These are phyloP conservation scores for Cynaeus angustus DNA, from an alignment of 2,888 invertebrate species.

Conservation along the genomic window DNA sequence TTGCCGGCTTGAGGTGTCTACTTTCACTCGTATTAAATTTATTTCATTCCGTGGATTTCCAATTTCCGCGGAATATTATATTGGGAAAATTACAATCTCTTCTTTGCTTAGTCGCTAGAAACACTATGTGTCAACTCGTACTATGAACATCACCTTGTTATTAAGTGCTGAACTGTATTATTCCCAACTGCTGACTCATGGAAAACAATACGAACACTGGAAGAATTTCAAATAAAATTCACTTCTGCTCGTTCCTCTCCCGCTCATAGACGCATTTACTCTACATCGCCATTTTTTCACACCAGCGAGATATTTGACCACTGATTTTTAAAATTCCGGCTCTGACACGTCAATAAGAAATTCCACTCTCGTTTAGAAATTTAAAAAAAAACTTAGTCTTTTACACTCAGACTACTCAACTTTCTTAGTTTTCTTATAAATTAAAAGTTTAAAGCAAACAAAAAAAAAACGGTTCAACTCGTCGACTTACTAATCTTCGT, in stretches of 20 bases:
- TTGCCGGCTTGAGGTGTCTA: not conserved
- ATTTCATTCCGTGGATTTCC: conserved; percentile 8
- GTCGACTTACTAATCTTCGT: not conserved
- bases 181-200: conserved; percentile 36
- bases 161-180: conserved; percentile 41
- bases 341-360: no score
- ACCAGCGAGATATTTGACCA: no score
- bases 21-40: conserved; percentile 8
- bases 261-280: not conserved
- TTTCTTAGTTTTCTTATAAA: not conserved
- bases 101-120: conserved; percentile 4
- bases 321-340: no score
- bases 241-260: not conserved
- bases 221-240: conserved; percentile 41
- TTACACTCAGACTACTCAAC: no score
- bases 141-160: conserved; percentile 36
- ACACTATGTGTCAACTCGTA: conserved; percentile 13
- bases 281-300: no score
- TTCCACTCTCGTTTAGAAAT: no score
- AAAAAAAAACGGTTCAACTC: not conserved
- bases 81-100: not conserved
- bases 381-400: no score
- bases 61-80: conserved; percentile 9
- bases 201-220: conserved; percentile 32
- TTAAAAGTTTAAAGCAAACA: conserved; percentile 1